phyloP scores from a whole-genome alignment of 2,797 vertebrate genomes.

The Threskiornis aethiopicus region DNA sequence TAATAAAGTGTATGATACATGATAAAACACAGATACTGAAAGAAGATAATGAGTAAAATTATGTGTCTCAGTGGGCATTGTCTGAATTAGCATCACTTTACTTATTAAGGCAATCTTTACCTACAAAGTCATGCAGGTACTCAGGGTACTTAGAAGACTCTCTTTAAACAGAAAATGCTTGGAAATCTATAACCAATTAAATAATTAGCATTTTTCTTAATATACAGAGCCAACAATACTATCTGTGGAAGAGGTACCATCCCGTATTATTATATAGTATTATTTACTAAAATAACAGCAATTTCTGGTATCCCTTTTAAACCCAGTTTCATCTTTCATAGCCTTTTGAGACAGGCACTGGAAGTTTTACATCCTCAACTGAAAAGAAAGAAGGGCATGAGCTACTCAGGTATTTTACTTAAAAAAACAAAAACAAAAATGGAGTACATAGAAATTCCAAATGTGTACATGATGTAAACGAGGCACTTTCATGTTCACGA shows the following conservation, averaged over 20 bases:
- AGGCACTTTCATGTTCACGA: neutral
- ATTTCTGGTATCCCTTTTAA: neutral
- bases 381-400: neutral
- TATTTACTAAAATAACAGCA: neutral
- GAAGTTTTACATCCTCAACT: neutral
- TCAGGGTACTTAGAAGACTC: neutral
- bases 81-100: neutral
- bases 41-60: neutral
- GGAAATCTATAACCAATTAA: neutral
- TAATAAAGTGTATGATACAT: neutral
- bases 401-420: neutral
- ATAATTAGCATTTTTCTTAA: neutral
- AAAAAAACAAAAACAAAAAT: neutral
- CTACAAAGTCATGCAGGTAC: neutral
- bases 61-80: neutral
- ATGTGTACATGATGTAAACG: neutral
- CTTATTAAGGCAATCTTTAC: neutral
- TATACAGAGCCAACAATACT: neutral
- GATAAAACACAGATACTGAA: neutral
- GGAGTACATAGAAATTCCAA: neutral
- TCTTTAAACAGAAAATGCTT: neutral
- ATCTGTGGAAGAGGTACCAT: neutral
- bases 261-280: neutral
- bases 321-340: neutral
- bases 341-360: neutral